A percentile compares a stretch with the other conserved stretches of the same genome.
Evolutionary conservation across 2,113 vertebrate genomes (phyloP).

Genomic region (Sialia sialis): DNA sequence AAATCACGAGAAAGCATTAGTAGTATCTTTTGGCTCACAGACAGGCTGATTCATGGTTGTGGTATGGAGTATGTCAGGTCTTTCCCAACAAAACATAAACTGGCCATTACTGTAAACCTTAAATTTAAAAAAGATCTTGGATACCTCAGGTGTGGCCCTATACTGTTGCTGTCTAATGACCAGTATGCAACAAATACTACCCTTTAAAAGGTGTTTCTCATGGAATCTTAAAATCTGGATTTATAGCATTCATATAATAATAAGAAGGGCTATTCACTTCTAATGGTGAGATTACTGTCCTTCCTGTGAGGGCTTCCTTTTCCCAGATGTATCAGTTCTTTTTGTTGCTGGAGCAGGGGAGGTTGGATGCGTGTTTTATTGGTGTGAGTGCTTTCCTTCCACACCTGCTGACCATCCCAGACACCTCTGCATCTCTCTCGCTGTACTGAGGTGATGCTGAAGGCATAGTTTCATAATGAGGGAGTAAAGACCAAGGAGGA

Average conservation of each 20-base stretch:
- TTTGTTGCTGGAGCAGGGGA: background rate
- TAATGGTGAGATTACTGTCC: background rate
- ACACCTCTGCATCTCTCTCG: background rate
- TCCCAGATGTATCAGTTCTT: background rate
- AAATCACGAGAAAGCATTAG: background rate
- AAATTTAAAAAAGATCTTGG: background rate
- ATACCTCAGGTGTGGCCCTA: background rate
- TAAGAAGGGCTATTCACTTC: background rate
- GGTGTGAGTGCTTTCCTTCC: background rate
- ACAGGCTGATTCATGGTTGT: background rate
- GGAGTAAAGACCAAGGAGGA: background rate
- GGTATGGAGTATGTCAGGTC: background rate
- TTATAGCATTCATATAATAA: background rate
- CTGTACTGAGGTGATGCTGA: background rate
- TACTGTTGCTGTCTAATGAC: background rate
- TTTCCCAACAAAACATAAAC: background rate
- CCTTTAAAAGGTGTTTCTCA: background rate
- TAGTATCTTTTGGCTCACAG: background rate
- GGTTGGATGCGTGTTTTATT: accelerated
- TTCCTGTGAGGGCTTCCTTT: background rate
- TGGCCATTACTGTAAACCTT: background rate
- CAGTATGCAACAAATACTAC: background rate
- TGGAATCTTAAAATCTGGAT: background rate
- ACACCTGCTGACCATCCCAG: background rate
- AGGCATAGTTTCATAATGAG: background rate